Percentiles rank a stretch among this genome's conserved stretches.
phyloP scores from a whole-genome alignment of 2,888 invertebrate genomes.

The Coelinius sp. region DNA sequence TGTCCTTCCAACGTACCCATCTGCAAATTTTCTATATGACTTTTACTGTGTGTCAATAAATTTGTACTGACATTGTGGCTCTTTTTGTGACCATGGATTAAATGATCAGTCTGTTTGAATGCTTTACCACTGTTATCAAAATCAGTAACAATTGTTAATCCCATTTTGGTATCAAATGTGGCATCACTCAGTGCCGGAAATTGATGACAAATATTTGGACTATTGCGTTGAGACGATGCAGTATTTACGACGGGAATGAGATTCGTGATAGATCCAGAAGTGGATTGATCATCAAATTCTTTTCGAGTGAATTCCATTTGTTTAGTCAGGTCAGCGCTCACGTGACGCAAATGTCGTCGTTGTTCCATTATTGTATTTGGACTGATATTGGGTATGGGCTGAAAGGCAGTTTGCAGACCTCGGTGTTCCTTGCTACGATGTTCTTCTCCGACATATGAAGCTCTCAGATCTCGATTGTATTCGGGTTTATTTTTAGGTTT shows the following conservation, averaged over 20 bases:
- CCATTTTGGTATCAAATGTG: constrained; percentile 61
- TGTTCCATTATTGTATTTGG: constrained; percentile 68
- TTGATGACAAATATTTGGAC: constrained; percentile 66
- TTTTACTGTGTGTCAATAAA: constrained; percentile 61
- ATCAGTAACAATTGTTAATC: constrained; percentile 63
- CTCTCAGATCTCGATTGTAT: constrained; percentile 58
- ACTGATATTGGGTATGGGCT: constrained; percentile 66
- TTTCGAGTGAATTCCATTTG: constrained; percentile 66
- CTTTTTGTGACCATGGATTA: constrained; percentile 67
- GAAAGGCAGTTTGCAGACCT: constrained; percentile 64
- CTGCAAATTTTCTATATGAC: constrained; percentile 60
- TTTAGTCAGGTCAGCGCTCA: constrained; percentile 67
- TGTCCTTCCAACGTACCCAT: constrained; percentile 49
- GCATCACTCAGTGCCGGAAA: constrained; percentile 65
- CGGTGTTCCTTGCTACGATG: constrained; percentile 60
- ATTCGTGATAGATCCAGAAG: constrained; percentile 65
- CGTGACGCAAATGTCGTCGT: constrained; percentile 66
- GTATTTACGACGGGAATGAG: constrained; percentile 57
- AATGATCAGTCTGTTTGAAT: constrained; percentile 64
- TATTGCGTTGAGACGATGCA: constrained; percentile 60
- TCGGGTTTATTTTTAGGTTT: constrained; percentile 65
- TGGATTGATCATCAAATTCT: constrained; percentile 67
- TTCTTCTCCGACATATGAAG: constrained; percentile 46
- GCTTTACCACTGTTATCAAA: constrained; percentile 60
- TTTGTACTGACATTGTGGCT: constrained; percentile 57